These are phyloP conservation scores for Gambusia affinis DNA, from an alignment of 2,113 vertebrate species.

Conservation along the genomic window DNA sequence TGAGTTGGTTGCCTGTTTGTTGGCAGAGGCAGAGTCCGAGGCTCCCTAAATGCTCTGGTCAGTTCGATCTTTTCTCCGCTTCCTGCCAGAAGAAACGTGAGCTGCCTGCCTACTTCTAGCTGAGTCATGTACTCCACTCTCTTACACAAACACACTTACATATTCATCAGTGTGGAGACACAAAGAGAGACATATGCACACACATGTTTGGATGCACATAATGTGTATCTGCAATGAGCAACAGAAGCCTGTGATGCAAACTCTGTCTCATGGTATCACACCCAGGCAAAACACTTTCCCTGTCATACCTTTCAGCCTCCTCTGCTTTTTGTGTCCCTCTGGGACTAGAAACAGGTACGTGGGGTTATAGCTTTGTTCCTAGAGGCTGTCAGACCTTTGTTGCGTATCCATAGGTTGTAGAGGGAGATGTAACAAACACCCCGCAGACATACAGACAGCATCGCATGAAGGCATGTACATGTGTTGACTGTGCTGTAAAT, in stretches of 20 bases:
- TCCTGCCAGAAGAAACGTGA: conserved; percentile 68
- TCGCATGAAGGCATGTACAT: conserved; percentile 8
- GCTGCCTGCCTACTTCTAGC: conserved; percentile 57
- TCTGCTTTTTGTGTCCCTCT: conserved; percentile 27
- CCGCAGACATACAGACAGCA: conserved; percentile 16
- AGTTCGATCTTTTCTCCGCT: conserved; percentile 50
- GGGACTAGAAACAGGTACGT: conserved; percentile 1
- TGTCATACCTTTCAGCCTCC: conserved; percentile 5
- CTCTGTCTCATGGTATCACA: conserved; percentile 23
- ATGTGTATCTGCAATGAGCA: conserved; percentile 11
- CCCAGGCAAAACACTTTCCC: conserved; percentile 29
- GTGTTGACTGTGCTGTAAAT: conserved; percentile 21
- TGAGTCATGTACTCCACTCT: conserved; percentile 61
- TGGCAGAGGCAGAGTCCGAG: conserved; percentile 44
- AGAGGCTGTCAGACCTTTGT: background rate
- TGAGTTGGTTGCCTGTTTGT: conserved; percentile 16
- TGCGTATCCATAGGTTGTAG: conserved; percentile 2
- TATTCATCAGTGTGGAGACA: conserved; percentile 18
- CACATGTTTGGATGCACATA: background rate
- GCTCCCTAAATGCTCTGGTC: conserved; percentile 53
- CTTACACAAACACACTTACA: conserved; percentile 60
- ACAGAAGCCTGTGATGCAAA: conserved; percentile 33
- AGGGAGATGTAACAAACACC: conserved; percentile 11
- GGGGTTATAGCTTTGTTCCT: background rate
- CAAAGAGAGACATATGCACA: conserved; percentile 2